These are phyloP conservation scores for Trichogramma pretiosum DNA, from an alignment of 1,140 invertebrate genomes.

Conservation along the genomic window DNA sequence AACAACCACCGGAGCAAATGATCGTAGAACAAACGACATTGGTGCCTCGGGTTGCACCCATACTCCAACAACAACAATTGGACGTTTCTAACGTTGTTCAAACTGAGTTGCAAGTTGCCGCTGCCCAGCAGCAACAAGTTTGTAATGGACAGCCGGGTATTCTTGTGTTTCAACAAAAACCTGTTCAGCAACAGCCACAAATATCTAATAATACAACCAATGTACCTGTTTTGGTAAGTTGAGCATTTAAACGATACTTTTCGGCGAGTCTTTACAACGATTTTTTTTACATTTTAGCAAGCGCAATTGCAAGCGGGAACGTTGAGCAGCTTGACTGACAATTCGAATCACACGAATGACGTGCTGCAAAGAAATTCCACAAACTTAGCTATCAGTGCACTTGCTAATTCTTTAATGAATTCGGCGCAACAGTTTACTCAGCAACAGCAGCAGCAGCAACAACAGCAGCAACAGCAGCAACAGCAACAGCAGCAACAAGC, in stretches of 20 bases:
- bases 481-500: slow-evolving; percentile 66
- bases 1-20: too few relatives aligned
- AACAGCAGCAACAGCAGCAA: slow-evolving; percentile 42
- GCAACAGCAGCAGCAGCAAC: slow-evolving; percentile 57
- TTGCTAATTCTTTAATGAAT: slow-evolving; percentile 70
- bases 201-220: slow-evolving; percentile 46
- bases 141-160: slow-evolving; percentile 46
- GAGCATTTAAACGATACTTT: background rate
- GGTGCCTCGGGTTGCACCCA: too few relatives aligned
- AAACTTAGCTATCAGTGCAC: slow-evolving; percentile 64
- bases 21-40: too few relatives aligned
- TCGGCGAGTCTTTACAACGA: background rate
- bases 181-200: slow-evolving; percentile 34
- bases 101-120: too few relatives aligned
- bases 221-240: slow-evolving; percentile 49
- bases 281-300: slow-evolving; percentile 39
- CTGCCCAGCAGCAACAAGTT: background rate
- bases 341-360: slow-evolving; percentile 39
- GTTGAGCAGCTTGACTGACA: slow-evolving; percentile 32
- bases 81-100: too few relatives aligned
- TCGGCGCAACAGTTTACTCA: slow-evolving; percentile 68
- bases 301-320: slow-evolving; percentile 49
- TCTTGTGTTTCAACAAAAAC: slow-evolving; percentile 46
- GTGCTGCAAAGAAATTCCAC: slow-evolving; percentile 55
- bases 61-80: too few relatives aligned